Evolutionary conservation across 2,113 vertebrate genomes (phyloP), one percentile per base, ranked within the genome.

Genomic region (Chrysemys picta): DNA sequence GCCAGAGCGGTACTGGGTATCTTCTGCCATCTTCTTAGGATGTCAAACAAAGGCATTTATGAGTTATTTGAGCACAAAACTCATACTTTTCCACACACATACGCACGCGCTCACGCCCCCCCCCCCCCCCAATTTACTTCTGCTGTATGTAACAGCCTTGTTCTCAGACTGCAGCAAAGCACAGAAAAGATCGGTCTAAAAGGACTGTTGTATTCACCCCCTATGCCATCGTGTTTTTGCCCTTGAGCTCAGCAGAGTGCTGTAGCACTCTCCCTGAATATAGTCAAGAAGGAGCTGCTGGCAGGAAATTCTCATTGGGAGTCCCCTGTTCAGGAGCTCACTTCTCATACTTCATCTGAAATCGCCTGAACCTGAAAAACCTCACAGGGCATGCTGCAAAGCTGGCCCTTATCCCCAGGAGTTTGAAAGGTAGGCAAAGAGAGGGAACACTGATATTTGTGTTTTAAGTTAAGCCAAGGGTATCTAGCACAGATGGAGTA

Each of bases 401-500:
- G 38, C 9, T 42, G 10, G 42, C 5, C 8, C 0, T 25, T 75
- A 75, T 42, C 22, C 72, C 38, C 35, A 72, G 21, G 69, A 24
- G n/a, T 75, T 10, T 75, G 35, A 72, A 38, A 72, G 69, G n/a
- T 5, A 38, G 69, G 12, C n/a, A 42, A 42, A 10, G 22, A 21
- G 78, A 45, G 85, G 87, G 24, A 81, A 53, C 82, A 89, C 93
- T 94, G 89, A 1, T 95, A 52, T 95, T 96, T 96, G 91, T 75
- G 82, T 95, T 95, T 95, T 92, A 95, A 96, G 69, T 35, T 35
- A 65, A 75, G 85, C 96, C 93, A 95, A 94, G 93, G 93, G 50
- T 85, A 94, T 94, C 3, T 0, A 94, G n/a, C 93, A 79, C 93
- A 94, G 91, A 88, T 96, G 94, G 89, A 93, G 90, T 53, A 97